Base-by-base conservation (phyloP, 35 echinoderm and acorn worm genomes). In the Apostichopus parvimensis region DNA sequence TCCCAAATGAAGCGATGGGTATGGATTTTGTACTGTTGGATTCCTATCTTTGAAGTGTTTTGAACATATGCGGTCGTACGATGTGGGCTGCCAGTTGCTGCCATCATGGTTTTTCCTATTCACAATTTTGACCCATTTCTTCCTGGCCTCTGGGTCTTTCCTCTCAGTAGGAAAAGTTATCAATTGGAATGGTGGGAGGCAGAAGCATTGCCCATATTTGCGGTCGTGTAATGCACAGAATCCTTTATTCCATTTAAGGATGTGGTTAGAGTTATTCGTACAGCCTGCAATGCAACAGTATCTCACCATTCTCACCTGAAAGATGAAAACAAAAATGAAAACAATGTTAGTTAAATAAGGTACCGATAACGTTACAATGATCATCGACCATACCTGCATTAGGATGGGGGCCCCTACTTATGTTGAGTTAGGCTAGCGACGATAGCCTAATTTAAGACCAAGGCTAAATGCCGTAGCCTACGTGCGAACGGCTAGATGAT, bases 151-250 rank as follows among this genome's bases (percentile, higher is more conserved):
- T 73, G 86, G 87, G 65, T 93, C 94, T 56, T 71, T 78, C n/a
- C 28, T 57, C 26, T 93, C 91, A 18, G 94, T 95, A 7, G 94
- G 94, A 34, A 95, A 95, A 54, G 94, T 86, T 57, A 93, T 90
- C 2, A 95, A 79, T 79, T 60, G 18, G 77, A 95, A 95, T 80
- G 91, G 94, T 55, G 94, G 94, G 17, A 55, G 53, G 57, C 94
- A 95, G 9, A 83, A 52, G 82, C 94, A 95, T 68, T 60, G 81
- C 24, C 85, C 92, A 84, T 86, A 86, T 8, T 61, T 9, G 58
- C 7, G 58, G 8, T 12, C 58, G 58, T 61, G 58, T 61, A 61
- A 9, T 61, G 7, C 58, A 61, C 58, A 61, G 8, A 61, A 61
- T 61, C 11, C 8, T 61, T 8, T 9, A 61, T 61, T 9, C 58